These are phyloP conservation scores for Malacoraja senta DNA, from an alignment of 2,797 vertebrate genomes.

Conservation along the genomic window DNA sequence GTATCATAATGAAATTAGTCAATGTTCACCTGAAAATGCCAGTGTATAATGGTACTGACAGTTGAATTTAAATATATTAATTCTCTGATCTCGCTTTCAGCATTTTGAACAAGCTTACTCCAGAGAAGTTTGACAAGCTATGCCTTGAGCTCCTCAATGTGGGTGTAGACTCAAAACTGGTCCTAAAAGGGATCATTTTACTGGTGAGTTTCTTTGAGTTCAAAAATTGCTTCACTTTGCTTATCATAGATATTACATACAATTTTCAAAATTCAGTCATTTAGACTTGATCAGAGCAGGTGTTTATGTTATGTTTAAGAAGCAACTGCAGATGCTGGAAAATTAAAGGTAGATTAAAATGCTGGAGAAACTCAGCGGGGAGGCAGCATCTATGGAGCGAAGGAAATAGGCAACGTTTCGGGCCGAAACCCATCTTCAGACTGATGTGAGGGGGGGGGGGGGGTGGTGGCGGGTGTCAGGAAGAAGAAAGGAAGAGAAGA, in stretches of 20 bases:
- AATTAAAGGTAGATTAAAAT: no score
- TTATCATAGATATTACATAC: background rate
- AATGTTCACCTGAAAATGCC: background rate
- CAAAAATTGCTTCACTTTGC: background rate
- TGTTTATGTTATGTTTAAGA: no score
- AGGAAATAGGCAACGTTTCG: no score
- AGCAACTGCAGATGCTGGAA: no score
- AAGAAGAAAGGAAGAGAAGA: no score
- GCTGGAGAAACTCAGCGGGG: no score
- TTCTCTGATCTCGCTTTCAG: slow-evolving; percentile 52
- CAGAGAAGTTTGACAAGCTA: slow-evolving; percentile 99
- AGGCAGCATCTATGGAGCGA: no score
- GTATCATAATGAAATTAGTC: background rate
- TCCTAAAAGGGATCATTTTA: slow-evolving; percentile 99
- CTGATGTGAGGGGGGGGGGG: no score
- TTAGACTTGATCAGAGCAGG: no score
- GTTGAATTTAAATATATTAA: background rate
- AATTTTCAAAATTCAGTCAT: background rate
- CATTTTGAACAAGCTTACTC: slow-evolving; percentile 99
- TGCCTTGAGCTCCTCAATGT: slow-evolving; percentile 99
- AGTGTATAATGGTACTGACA: background rate
- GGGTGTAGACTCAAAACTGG: slow-evolving; percentile 99
- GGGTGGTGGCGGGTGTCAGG: no score
- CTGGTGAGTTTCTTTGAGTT: slow-evolving; percentile 68
- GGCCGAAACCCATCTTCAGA: no score